Evolutionary conservation across 1,140 invertebrate species (phyloP), one percentile per base, ranked within the genome.

Genomic region (Idris sp.): DNA sequence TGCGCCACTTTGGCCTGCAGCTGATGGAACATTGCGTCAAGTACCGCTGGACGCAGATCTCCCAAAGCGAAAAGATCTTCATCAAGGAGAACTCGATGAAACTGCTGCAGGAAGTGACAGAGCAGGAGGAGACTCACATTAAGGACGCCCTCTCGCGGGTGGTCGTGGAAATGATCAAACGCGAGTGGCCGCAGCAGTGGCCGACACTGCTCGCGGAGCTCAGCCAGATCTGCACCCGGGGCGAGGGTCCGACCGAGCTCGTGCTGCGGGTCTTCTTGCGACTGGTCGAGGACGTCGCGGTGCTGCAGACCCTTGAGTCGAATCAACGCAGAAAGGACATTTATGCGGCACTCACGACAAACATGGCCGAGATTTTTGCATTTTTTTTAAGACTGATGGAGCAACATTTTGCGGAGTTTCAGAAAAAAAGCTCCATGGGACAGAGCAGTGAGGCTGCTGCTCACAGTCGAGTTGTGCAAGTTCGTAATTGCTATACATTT

Each of bases 121-220:
- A 89, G n/a, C 84, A 87, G 36, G 90, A 91, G 59, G 86, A 89
- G 64, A 82, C 83, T 40, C 93, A 96, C 82, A 91, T 97, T 48
- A 96, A 97, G 84, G 95, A 97, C 88, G 95, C 92, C 4, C 83
- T 97, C 7, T 95, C 95, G 10, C 87, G 95, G 36, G 92, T 97
- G 10, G 91, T 97, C 54, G 96, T 98, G 0, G 97, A 98, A 88
- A 96, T 98, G 92, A 94, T 97, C 8, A 98, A 98, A 83, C 87
- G 96, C 9, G 96, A 97, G 83, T 98, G 96, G 97, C 96, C 97
- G 0, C 96, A 98, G 81, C 95, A 97, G 56, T 98, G 96, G 96
- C 94, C 95, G 0, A 92, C 92, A 0, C 81, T 98, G 6, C 82
- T 98, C 7, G 86, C 90, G 0, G 96, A 98, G 82, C 87, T 98